Evolutionary conservation across 64 coral and sea anemone genomes (phyloP), one percentile per base, ranked within the genome.

Genomic region (Platygyra sinensis): DNA sequence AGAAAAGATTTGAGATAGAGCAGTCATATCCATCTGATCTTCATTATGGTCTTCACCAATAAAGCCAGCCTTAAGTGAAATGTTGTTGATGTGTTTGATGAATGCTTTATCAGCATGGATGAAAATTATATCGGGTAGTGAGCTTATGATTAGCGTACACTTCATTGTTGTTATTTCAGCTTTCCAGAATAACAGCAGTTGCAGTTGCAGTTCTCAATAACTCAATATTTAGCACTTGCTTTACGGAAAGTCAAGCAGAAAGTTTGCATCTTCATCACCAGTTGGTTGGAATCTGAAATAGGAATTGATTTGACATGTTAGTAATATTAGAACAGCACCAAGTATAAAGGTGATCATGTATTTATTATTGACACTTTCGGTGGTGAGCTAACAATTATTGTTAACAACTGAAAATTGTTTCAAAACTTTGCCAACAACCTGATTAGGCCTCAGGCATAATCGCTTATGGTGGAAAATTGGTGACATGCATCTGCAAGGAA

Each of bases 81-180:
- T 67, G 27, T 86, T 95, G 72, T 95, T 95, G 2, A 91, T 82
- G 57, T 99, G 97, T 31, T 90, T 76, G 67, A 85, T 89, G 81
- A 99, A 99, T 81, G 86, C 85, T 63, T 94, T 76, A 52, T 99
- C 97, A 72, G 91, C 94, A 94, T 94, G 95, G 52, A 99, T 60
- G 62, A 95, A 99, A 28, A 99, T 63, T 57, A 99, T 99, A 60
- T 99, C 94, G 75, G 97, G 93, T 64, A 99, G 64, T 25, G 97
- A 96, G 52, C 78, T 99, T 17, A 95, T 93, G 20, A 99, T 89
- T 22, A 99, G 51, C 50, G 91, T 32, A 36, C 86, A 74, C 67
- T 96, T 99, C 97, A 99, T 99, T 76, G 16, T 75, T 11, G 19
- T 76, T 36, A 73, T 31, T 80, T 57, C 25, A 28, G 14, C 33